phyloP scores from a whole-genome alignment of 1,140 invertebrate species.

The Oryctes rhinoceros region DNA sequence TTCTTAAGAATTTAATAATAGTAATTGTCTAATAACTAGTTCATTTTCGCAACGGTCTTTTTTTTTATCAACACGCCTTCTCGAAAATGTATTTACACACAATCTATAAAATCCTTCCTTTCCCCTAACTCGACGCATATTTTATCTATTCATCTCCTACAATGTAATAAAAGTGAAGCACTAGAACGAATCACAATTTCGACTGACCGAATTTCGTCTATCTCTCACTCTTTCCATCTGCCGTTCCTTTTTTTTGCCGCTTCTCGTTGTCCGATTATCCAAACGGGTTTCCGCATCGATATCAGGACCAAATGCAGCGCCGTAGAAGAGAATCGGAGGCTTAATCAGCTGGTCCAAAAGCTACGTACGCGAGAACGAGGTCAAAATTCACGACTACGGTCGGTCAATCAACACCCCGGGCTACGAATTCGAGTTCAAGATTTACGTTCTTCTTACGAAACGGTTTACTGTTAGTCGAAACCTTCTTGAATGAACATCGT shows the following conservation, averaged over 20 bases:
- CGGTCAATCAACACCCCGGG: slow-evolving; percentile 28
- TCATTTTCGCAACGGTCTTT: too few species aligned
- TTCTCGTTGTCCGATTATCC: not conserved
- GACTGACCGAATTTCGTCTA: not conserved
- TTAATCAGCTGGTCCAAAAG: slow-evolving; percentile 23
- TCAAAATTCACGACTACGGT: not conserved
- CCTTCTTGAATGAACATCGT: slow-evolving; percentile 1
- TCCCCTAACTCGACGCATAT: too few species aligned
- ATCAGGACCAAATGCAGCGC: not conserved
- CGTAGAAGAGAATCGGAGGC: not conserved
- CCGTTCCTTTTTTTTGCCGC: not conserved
- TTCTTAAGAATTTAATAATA: too few species aligned
- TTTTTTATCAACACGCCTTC: too few species aligned
- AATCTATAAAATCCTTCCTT: too few species aligned
- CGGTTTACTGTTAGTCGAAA: slow-evolving; percentile 18
- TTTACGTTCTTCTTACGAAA: slow-evolving; percentile 10
- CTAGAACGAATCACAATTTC: not conserved
- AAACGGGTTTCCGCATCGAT: not conserved
- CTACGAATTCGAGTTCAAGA: slow-evolving; percentile 32
- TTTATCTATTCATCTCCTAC: not conserved
- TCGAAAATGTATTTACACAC: too few species aligned
- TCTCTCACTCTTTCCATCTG: not conserved
- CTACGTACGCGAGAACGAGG: not conserved
- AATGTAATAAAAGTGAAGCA: not conserved
- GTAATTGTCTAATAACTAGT: too few species aligned